These are phyloP conservation scores for Thymallus thymallus DNA, from an alignment of 2,113 vertebrate species.

Conservation along the genomic window DNA sequence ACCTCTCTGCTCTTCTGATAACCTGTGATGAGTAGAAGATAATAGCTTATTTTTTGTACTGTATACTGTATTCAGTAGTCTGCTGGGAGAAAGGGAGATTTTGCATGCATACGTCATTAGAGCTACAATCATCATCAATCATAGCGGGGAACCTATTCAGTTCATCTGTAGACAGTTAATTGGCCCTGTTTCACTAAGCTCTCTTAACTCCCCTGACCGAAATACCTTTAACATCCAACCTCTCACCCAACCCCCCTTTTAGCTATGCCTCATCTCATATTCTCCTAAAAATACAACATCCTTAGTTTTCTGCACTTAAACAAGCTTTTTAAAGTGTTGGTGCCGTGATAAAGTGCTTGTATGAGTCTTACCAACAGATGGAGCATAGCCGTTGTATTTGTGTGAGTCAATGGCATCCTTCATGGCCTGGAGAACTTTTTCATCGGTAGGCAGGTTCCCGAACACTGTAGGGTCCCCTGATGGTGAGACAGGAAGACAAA, in stretches of 20 bases:
- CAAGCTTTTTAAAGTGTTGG: background rate
- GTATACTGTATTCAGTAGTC: background rate
- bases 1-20: slow-evolving; percentile 88
- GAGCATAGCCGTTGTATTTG: slow-evolving; percentile 89
- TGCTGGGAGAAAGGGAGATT: background rate
- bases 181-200: background rate
- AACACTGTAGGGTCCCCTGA: slow-evolving; percentile 95
- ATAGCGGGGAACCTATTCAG: background rate
- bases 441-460: slow-evolving; percentile 90
- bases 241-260: background rate
- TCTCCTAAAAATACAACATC: too few species aligned
- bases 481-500: background rate
- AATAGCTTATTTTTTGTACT: background rate
- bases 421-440: slow-evolving; percentile 82
- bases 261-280: background rate
- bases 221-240: background rate
- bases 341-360: background rate
- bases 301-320: background rate
- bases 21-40: slow-evolving; percentile 66
- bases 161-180: background rate
- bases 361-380: slow-evolving; percentile 83
- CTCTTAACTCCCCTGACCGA: background rate
- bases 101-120: background rate
- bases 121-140: background rate
- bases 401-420: slow-evolving; percentile 89